A percentile compares a stretch with the other conserved stretches of the same genome.
Conservation (phyloP, 30 jellyfish, hydroid and myxozoan genomes). For the Rhopilema esculentum region DNA sequence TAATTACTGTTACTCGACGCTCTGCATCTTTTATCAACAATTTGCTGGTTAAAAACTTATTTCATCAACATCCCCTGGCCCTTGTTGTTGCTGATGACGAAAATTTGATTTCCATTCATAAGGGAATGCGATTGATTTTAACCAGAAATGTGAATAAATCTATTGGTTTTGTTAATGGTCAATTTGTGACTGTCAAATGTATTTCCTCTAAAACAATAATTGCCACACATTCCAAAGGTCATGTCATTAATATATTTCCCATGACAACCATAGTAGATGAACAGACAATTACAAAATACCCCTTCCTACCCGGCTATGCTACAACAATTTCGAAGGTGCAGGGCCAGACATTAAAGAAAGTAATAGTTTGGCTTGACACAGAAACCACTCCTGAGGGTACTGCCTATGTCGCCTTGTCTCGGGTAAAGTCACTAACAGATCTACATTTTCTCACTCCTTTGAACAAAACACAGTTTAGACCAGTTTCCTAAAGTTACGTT, state of each 20-base stretch:
- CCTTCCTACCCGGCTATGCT: conserved; percentile 32
- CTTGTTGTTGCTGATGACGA: background rate
- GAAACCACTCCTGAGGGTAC: conserved; percentile 13
- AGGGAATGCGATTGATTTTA: conserved; percentile 5
- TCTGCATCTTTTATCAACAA: background rate
- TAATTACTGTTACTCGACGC: background rate
- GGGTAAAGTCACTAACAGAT: conserved; percentile 6
- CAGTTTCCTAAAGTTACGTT: background rate
- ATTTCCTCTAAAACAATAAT: background rate
- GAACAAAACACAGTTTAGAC: background rate
- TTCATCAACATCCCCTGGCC: background rate
- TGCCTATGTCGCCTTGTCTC: conserved; percentile 38
- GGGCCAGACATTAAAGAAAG: conserved; percentile 23
- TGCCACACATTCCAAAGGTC: conserved; percentile 3
- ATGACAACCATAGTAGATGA: background rate
- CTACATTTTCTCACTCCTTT: background rate
- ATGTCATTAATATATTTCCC: conserved; percentile 2
- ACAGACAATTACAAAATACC: background rate
- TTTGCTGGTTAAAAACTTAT: background rate
- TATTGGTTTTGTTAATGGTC: conserved; percentile 40
- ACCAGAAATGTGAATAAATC: conserved; percentile 1
- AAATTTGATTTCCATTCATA: background rate
- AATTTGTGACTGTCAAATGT: background rate
- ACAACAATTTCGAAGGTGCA: conserved; percentile 24
- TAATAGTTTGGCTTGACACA: conserved; percentile 10